Percentiles rank a stretch among this genome's conserved stretches.
These are phyloP conservation scores for Salminus brasiliensis DNA, from an alignment of 2,113 vertebrate genomes.

Conservation along the genomic window DNA sequence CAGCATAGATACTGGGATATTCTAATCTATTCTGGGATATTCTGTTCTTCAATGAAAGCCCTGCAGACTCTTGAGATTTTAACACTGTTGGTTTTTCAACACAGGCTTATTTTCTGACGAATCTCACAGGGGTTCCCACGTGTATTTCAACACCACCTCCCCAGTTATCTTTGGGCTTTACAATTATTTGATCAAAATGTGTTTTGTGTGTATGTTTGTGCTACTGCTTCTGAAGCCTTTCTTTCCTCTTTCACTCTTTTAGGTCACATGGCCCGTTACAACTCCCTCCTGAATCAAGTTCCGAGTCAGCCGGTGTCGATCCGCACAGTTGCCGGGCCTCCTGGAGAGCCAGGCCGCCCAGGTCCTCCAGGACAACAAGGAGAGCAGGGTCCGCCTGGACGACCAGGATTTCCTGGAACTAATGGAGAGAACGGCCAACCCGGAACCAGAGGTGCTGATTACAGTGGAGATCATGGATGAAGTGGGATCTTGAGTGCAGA, in stretches of 20 bases:
- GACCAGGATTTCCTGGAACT: slow-evolving; percentile 91
- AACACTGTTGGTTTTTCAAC: too few relatives aligned
- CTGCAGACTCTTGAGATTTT: too few relatives aligned
- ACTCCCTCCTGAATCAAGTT: slow-evolving; percentile 87
- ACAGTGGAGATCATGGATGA: not conserved
- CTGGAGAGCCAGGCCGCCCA: slow-evolving; percentile 87
- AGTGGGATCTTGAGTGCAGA: not conserved
- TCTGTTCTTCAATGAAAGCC: too few relatives aligned
- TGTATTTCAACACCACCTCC: too few relatives aligned
- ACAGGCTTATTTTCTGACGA: too few relatives aligned
- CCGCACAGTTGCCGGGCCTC: slow-evolving; percentile 87
- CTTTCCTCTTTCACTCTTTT: slow-evolving; percentile 1
- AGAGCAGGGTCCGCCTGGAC: slow-evolving; percentile 90
- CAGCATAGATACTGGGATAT: too few relatives aligned
- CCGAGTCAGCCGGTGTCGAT: slow-evolving; percentile 88
- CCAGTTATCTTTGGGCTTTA: too few relatives aligned
- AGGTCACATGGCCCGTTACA: slow-evolving; percentile 95
- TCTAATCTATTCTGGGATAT: too few relatives aligned
- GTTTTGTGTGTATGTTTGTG: not conserved
- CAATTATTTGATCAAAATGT: not conserved
- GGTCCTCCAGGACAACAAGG: slow-evolving; percentile 86
- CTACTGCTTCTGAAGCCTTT: not conserved
- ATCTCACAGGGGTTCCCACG: too few relatives aligned
- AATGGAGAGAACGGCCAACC: slow-evolving; percentile 89
- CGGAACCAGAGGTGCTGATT: slow-evolving; percentile 84